phyloP scores from a whole-genome alignment of 2,888 invertebrate genomes.

The Diarsia brunnea region DNA sequence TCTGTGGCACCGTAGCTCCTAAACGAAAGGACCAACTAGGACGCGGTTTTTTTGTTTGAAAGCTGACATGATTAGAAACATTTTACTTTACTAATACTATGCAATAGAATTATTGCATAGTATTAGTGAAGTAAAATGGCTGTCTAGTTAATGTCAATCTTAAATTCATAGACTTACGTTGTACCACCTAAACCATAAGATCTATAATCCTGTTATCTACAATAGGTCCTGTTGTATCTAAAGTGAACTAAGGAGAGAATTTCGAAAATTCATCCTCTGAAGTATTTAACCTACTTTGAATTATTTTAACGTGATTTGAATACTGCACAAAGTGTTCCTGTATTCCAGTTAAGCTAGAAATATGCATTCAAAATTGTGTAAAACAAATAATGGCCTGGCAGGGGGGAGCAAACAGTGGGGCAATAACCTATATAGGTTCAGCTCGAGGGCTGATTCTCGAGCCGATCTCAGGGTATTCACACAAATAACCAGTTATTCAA shows the following conservation, averaged over 20 bases:
- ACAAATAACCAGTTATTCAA: slow-evolving; percentile 52
- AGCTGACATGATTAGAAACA: neutral
- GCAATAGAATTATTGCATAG: too few relatives aligned
- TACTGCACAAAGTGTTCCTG: neutral
- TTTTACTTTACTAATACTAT: too few relatives aligned
- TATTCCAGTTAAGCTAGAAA: neutral
- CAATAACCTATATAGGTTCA: slow-evolving; percentile 22
- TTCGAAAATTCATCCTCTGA: neutral
- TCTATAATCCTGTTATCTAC: neutral
- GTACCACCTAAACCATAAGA: neutral
- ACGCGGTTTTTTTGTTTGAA: too few relatives aligned
- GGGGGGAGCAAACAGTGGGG: neutral
- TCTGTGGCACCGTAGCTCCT: too few relatives aligned
- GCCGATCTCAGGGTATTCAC: slow-evolving; percentile 40
- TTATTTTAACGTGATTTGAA: neutral
- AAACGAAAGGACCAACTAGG: too few relatives aligned
- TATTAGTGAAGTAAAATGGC: neutral
- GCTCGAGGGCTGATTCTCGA: slow-evolving; percentile 11
- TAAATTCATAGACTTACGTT: neutral
- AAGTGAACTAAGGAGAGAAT: neutral
- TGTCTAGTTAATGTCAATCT: neutral
- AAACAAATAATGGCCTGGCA: neutral
- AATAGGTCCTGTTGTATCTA: neutral
- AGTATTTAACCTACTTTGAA: neutral
- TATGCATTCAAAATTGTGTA: neutral